Base-by-base conservation (phyloP, 2,797 vertebrate genomes). In the Anisognathus igniventris region DNA sequence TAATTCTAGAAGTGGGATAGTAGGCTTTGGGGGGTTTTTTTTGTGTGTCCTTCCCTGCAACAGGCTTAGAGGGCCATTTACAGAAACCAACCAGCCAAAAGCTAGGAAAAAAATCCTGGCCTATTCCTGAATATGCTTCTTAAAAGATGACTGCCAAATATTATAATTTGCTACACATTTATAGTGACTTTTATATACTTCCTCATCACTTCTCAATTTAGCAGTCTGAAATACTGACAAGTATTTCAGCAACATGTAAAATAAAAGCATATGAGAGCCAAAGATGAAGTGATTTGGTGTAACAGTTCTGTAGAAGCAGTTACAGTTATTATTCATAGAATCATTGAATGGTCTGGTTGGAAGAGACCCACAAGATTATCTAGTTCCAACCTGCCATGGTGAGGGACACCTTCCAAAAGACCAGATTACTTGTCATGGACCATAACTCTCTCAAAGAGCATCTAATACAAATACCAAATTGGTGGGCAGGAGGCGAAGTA, bases 191-290 rank as follows among this genome's bases (percentile, higher is more conserved):
- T 57, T 35, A 31, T 80, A 13, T 2, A 2, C 28, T 62, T 66
- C 47, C 31, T 93, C 48, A 42, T 79, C 39, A 54, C 70, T 66
- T 61, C 68, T 80, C 14, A 56, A 22, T 77, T 91, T 58, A 80
- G n/a, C 48, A 64, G 61, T 67, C 48, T 95, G 70, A 64, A 74
- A 33, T 86, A 77, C 61, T 33, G 57, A 35, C 24, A 71, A 42
- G 30, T 77, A 83, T 42, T 70, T 22, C 57, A 54, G 31, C 47
- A 5, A 22, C 39, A 24, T 54, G 22, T 70, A 28, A 61, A 92
- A 58, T 73, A 60, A 67, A 71, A 67, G n/a, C 28, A 35, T 60
- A 31, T 48, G 42, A 86, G 25, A 68, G 70, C 31, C 17, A 54
- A 42, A 76, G 47, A 35, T 66, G 8, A 83, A 70, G 20, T 50